Evolutionary conservation across 2,797 vertebrate genomes (phyloP), one percentile per base, ranked within the genome.

Genomic region (Tokudaia muenninki): DNA sequence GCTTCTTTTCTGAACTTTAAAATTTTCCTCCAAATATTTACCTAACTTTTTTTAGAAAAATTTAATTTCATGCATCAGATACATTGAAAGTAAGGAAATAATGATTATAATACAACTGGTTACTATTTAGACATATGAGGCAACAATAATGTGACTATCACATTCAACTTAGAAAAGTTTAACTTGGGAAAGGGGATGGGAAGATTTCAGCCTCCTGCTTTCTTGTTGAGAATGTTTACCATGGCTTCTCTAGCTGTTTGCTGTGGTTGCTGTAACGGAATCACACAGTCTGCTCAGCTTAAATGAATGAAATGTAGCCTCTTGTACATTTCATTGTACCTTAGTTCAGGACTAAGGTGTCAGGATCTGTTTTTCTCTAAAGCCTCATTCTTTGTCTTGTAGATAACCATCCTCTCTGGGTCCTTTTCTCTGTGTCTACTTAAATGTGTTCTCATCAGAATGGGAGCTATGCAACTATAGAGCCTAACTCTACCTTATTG

Each of bases 1-100:
- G 90, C 93, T 92, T 95, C 22, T 92, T 95, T 52, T 88, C 19
- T 41, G 91, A 80, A 31, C 75, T 95, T 94, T 29, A 93, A 96
- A 65, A 26, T 82, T 87, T 97, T 92, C 70, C 37, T 90, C 12
- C 67, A 91, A 89, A 94, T 59, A 83, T 72, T 80, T 81, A 67
- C 24, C 31, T 22, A 47, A 29, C 52, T 3, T 78, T 94, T 63
- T 65, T 67, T 84, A n/a, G 82, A 59, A 94, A 77, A 72, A 12
- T 55, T 89, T 80, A 97, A 89, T 84, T 24, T 63, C 4, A 50
- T 67, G 10, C n/a, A 61, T 41, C 72, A 96, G 92, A 59, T 84
- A 34, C 14, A 92, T 79, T 0, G 11, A 94, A 87, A 90, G 19
- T 12, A 95, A 87, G 79, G 80, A 95, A 89, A 82, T 87, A 59